Evolutionary conservation across 1,140 invertebrate species (phyloP), one percentile per base, ranked within the genome.

Genomic region (Augochlora pura): DNA sequence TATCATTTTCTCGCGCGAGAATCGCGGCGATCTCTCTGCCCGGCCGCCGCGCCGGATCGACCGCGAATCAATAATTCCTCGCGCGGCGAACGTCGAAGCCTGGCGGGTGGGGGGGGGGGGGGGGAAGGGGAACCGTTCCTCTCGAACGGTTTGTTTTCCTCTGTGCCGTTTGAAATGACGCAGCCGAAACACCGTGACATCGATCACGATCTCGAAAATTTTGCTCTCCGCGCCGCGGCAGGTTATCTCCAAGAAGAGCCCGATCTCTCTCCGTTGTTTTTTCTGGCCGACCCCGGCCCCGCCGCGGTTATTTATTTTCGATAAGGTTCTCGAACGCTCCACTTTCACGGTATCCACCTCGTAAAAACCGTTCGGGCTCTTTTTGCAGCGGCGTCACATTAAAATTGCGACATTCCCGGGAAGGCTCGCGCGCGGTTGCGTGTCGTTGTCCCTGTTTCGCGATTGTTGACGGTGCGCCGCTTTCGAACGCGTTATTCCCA

Each of bases 401-500:
- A 32, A 32, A 32, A 4, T 32, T 4, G 32, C 32, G 32, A 32
- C 32, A 32, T 2, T 32, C 4, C 32, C 32, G 1, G 32, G 32
- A 4, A 32, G 4, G 32, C 32, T 32, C 32, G 32, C n/a, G 32
- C 32, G 32, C 32, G 21, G 18, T 21, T 39, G 23, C 2, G 39
- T 46, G 23, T 46, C 38, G 38, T 67, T 39, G 38, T n/a, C 32
- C 54, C 66, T 62, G 25, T 32, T 69, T 69, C 9, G 38, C 27
- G 18, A n/a, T 63, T 42, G 32, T 78, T 59, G 21, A 72, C 49
- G 63, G 10, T 54, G 23, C 18, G 23, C 18, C 16, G 25, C 16
- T 49, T 60, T 62, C 23, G 57, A 38, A 42, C 39, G 42, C 12
- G 66, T 77, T 77, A 52, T 52, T 69, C 65, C 14, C 71, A 74